These are phyloP conservation scores for Pseudolaguvia tuberculata DNA, from an alignment of 2,113 vertebrate species.

Conservation along the genomic window DNA sequence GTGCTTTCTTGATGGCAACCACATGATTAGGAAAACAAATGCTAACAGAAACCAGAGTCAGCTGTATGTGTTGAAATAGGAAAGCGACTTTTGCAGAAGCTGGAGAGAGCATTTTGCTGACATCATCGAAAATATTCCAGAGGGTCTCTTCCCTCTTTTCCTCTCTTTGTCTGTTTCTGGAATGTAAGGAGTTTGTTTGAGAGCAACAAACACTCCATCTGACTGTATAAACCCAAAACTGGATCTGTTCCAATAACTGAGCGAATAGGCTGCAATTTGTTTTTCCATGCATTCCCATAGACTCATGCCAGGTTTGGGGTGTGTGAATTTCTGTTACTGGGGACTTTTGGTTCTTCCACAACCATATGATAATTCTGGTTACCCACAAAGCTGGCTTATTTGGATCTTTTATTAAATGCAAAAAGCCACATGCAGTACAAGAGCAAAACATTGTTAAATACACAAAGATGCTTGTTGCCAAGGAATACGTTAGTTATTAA, in stretches of 20 bases:
- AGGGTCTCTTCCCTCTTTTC: constrained; percentile 8
- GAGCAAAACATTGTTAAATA: background rate
- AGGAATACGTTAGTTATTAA: background rate
- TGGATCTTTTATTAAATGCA: background rate
- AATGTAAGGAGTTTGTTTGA: constrained; percentile 6
- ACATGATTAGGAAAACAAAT: constrained; percentile 31
- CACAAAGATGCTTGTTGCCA: background rate
- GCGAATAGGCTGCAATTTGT: background rate
- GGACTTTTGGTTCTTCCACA: background rate
- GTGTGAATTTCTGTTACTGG: background rate
- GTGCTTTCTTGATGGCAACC: constrained; percentile 18
- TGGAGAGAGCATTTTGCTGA: constrained; percentile 27
- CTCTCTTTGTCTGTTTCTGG: constrained; percentile 12
- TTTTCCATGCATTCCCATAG: constrained; percentile 1
- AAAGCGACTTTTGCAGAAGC: constrained; percentile 2
- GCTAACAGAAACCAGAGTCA: constrained; percentile 41
- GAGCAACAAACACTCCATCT: constrained; percentile 33
- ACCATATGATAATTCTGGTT: background rate
- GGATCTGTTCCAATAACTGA: constrained; percentile 11
- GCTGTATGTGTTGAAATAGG: constrained; percentile 14
- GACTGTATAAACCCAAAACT: constrained; percentile 25
- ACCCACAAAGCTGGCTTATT: background rate
- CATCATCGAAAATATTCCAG: constrained; percentile 28
- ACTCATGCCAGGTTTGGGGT: background rate
- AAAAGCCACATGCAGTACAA: background rate